Evolutionary conservation across 2,113 vertebrate genomes (phyloP).

Genomic region (Grammomys surdaster): DNA sequence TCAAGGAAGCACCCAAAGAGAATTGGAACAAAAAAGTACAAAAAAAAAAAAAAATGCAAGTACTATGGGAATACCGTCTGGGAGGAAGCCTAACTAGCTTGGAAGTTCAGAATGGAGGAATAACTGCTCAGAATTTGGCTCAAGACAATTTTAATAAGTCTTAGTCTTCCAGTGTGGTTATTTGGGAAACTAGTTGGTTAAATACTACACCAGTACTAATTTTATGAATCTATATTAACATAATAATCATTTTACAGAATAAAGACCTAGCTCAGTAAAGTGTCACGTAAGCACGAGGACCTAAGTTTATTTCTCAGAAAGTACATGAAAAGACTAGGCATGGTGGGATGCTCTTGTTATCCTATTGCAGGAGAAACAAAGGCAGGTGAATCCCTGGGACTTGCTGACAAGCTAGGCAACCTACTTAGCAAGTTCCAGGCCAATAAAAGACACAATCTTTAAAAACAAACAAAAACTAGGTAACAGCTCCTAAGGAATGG

Average conservation of each 20-base stretch:
- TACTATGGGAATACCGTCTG: too few species aligned
- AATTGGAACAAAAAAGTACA: too few species aligned
- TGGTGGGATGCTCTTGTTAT: not conserved
- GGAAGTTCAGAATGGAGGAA: too few species aligned
- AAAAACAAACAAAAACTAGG: not conserved
- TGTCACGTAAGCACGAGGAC: not conserved
- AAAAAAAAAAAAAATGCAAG: too few species aligned
- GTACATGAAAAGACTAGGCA: not conserved
- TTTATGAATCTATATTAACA: too few species aligned
- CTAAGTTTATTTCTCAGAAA: not conserved
- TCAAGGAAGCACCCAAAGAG: too few species aligned
- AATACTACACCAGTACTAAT: too few species aligned
- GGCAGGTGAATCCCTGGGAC: not conserved
- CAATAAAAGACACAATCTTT: not conserved
- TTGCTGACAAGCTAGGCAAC: not conserved
- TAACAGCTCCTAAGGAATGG: not conserved
- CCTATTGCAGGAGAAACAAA: not conserved
- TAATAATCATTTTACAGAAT: not conserved
- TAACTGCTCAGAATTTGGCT: too few species aligned
- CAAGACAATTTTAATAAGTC: too few species aligned
- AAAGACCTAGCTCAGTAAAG: not conserved
- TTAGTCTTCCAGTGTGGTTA: too few species aligned
- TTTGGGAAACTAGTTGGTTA: too few species aligned
- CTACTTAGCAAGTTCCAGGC: not conserved
- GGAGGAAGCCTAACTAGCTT: too few species aligned